phyloP scores from a whole-genome alignment of 2,797 vertebrate genomes.

The Cottoperca gobio region DNA sequence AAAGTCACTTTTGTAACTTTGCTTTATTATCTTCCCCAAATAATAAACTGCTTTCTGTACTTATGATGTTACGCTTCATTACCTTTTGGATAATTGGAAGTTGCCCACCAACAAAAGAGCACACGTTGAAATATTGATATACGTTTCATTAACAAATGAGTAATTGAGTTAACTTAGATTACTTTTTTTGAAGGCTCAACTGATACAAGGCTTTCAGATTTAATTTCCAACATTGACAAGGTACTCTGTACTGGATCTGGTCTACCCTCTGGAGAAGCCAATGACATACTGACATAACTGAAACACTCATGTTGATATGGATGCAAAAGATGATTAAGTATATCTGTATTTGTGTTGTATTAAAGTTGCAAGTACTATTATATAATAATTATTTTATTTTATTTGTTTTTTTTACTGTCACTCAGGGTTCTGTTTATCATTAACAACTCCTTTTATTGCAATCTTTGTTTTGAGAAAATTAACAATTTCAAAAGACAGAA shows the following conservation, averaged over 20 bases:
- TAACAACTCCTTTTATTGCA: no score
- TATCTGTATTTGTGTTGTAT: not conserved
- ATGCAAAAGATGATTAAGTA: not conserved
- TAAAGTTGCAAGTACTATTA: no score
- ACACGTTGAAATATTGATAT: not conserved
- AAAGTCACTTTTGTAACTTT: not conserved
- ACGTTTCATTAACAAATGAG: conserved; percentile 25
- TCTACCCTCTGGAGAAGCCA: not conserved
- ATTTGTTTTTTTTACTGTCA: no score
- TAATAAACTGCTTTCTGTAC: not conserved
- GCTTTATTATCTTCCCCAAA: conserved; percentile 13
- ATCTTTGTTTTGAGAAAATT: no score
- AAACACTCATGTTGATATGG: not conserved
- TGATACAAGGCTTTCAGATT: not conserved
- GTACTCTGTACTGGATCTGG: not conserved
- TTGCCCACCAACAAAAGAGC: no score
- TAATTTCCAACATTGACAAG: not conserved
- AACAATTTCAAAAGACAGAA: no score
- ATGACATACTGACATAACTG: not conserved
- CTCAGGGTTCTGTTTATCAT: no score
- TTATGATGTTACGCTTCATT: not conserved
- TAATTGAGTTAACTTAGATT: conserved; percentile 1
- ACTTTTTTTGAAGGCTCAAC: not conserved
- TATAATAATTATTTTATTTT: no score
- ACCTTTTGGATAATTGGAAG: not conserved